Conservation (phyloP, 2,113 vertebrate genomes). For the Desmodus rotundus region DNA sequence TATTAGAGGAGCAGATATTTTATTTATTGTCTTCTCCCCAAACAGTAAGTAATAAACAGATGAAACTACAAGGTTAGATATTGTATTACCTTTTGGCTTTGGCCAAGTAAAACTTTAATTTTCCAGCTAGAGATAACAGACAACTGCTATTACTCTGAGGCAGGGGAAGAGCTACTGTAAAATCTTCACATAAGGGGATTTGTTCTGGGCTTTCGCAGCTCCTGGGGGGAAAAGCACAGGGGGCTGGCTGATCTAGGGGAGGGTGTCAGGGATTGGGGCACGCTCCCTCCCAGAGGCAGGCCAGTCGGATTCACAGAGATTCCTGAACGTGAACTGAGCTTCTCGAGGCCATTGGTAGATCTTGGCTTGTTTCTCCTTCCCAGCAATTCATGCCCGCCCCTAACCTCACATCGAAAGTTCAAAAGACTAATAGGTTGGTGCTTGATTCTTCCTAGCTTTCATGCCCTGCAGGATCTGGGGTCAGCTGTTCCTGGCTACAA, state of each 20-base stretch:
- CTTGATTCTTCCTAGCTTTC: neutral
- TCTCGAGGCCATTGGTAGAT: neutral
- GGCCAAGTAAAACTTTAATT: conserved; percentile 65
- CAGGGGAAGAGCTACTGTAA: neutral
- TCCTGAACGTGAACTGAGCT: neutral
- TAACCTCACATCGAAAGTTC: neutral
- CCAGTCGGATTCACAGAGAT: neutral
- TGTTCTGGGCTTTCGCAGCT: conserved; percentile 27
- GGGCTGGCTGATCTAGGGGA: neutral
- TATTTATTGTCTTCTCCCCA: conserved; percentile 68
- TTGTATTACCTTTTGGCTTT: conserved; percentile 58
- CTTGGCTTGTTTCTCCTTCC: neutral
- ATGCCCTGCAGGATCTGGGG: neutral
- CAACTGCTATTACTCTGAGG: conserved; percentile 31
- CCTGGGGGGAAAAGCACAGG: neutral
- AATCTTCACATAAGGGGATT: conserved; percentile 7
- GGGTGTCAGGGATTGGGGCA: neutral
- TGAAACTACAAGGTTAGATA: conserved; percentile 56
- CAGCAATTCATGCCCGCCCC: neutral
- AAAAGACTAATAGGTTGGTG: neutral
- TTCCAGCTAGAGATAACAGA: conserved; percentile 55
- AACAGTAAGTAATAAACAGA: conserved; percentile 71
- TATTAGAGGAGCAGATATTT: conserved; percentile 65
- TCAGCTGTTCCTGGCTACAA: neutral
- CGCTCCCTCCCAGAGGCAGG: neutral